phyloP scores from a whole-genome alignment of 2,797 vertebrate genomes.

The Euthynnus affinis region DNA sequence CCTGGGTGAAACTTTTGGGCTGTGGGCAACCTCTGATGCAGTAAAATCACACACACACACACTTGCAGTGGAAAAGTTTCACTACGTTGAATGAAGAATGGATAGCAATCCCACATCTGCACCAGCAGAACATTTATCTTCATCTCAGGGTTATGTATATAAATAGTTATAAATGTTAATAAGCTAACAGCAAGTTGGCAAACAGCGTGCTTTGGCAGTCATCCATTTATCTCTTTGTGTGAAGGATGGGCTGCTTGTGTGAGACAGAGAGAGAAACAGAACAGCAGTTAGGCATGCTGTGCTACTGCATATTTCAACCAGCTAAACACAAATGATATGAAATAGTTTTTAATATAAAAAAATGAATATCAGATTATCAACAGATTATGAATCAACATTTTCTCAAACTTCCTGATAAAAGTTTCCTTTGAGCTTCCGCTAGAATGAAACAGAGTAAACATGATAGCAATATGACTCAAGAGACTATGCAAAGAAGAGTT shows the following conservation, averaged over 20 bases:
- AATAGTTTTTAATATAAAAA: not conserved
- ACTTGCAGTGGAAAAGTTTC: constrained; percentile 5
- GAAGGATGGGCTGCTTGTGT: constrained; percentile 29
- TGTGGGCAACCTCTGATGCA: constrained; percentile 13
- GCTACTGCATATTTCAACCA: constrained; percentile 11
- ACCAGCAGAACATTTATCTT: constrained; percentile 18
- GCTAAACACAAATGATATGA: constrained; percentile 1
- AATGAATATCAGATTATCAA: constrained; percentile 19
- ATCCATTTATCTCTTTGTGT: constrained; percentile 36
- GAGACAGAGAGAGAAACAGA: constrained; percentile 19
- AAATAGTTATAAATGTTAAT: constrained; percentile 51
- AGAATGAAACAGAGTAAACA: not conserved
- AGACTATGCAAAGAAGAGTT: constrained; percentile 2
- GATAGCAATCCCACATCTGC: constrained; percentile 2
- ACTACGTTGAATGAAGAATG: constrained; percentile 5
- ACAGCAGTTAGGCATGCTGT: constrained; percentile 11
- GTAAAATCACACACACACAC: constrained; percentile 3
- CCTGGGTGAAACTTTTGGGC: constrained; percentile 18
- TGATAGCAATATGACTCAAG: not conserved
- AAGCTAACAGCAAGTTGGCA: constrained; percentile 52
- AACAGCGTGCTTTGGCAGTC: constrained; percentile 49
- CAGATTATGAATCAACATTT: constrained; percentile 12
- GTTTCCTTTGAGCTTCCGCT: not conserved
- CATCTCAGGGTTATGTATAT: constrained; percentile 37
- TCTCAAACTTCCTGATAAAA: not conserved